Conservation (phyloP, 2,113 vertebrate species). For the Pteruthius melanotis region DNA sequence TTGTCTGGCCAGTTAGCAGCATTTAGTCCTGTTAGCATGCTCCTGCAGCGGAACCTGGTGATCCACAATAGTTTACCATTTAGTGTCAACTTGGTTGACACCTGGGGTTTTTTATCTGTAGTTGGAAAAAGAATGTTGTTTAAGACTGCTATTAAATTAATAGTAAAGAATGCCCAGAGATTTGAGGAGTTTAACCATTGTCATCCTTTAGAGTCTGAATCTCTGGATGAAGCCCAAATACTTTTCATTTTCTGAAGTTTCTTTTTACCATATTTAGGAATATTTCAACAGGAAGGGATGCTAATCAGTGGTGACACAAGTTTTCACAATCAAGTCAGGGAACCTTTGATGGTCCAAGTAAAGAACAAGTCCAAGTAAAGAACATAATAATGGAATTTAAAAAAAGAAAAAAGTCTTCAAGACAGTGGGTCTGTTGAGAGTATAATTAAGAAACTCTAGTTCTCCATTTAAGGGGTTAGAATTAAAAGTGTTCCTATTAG, state of each 20-base stretch:
- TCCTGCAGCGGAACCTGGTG: not conserved
- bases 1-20: not conserved
- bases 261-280: not conserved
- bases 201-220: not conserved
- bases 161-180: not conserved
- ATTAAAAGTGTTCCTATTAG: not conserved
- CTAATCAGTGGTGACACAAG: not conserved
- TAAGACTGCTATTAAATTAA: not conserved
- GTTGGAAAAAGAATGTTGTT: not conserved
- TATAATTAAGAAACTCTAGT: not conserved
- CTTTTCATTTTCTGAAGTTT: not conserved
- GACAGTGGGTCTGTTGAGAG: not conserved
- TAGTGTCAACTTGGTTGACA: not conserved
- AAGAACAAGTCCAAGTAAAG: not conserved
- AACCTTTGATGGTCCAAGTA: not conserved
- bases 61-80: not conserved
- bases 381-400: not conserved
- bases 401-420: not conserved
- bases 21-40: not conserved
- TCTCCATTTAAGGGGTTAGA: not conserved
- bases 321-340: not conserved
- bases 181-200: not conserved
- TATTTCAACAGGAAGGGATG: not conserved
- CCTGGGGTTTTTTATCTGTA: not conserved
- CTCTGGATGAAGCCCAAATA: not conserved